Percentiles rank a stretch among this genome's conserved stretches.
Evolutionary conservation across 2,888 invertebrate species (phyloP).

Genomic region (Scaptomyza caliginosa): DNA sequence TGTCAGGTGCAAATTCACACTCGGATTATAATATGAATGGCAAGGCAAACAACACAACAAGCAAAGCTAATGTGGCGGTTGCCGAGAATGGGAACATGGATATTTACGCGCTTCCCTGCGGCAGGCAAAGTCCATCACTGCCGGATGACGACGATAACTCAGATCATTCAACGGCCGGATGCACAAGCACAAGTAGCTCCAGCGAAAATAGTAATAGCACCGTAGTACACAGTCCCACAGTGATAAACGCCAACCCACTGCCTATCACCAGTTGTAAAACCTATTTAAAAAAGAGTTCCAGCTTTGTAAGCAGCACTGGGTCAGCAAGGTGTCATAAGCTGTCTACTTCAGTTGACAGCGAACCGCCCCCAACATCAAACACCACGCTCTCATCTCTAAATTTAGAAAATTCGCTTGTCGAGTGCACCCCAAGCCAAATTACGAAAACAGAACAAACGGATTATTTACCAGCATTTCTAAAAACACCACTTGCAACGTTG

Average conservation of each 20-base stretch:
- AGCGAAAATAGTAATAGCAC: conserved; percentile 82
- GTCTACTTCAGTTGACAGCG: not conserved
- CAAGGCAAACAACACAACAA: conserved; percentile 22
- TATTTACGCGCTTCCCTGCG: conserved; percentile 26
- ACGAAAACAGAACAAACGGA: conserved; percentile 45
- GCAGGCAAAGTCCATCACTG: conserved; percentile 18
- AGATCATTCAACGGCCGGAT: conserved; percentile 79
- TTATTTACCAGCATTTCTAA: conserved; percentile 77
- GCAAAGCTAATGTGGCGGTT: conserved; percentile 2
- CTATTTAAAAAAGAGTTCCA: conserved; percentile 54
- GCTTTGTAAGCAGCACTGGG: not conserved
- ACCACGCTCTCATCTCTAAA: conserved; percentile 17
- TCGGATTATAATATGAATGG: conserved; percentile 81
- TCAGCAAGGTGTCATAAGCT: not conserved
- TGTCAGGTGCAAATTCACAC: conserved; percentile 42
- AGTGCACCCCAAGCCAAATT: conserved; percentile 25
- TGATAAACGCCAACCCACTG: conserved; percentile 29
- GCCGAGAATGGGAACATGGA: conserved; percentile 75
- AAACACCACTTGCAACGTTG: conserved; percentile 77
- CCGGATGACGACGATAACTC: conserved; percentile 80
- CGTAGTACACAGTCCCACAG: conserved; percentile 79
- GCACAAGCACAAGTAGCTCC: conserved; percentile 82
- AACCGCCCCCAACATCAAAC: conserved; percentile 9
- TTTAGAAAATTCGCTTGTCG: conserved; percentile 51
- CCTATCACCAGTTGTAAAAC: conserved; percentile 26